These are phyloP conservation scores for Microcebus jonahi DNA, from an alignment of 2,113 vertebrate genomes.

Conservation along the genomic window DNA sequence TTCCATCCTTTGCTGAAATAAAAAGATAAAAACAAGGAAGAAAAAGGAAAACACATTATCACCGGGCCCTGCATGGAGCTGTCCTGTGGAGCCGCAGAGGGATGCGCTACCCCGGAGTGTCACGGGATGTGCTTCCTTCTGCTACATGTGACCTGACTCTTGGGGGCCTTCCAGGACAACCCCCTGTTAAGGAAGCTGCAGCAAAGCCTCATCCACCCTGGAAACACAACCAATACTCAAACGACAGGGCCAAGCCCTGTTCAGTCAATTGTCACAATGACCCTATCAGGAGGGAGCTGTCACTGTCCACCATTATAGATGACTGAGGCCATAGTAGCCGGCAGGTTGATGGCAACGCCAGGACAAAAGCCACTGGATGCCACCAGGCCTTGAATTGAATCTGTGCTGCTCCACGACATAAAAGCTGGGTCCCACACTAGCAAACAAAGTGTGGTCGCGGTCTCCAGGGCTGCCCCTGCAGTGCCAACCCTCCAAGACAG, in stretches of 20 bases:
- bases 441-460: background rate
- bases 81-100: background rate
- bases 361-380: background rate
- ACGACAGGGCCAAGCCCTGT: background rate
- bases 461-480: background rate
- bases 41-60: background rate
- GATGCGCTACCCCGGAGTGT: rapidly evolving
- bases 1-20: conserved; percentile 86
- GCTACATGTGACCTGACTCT: background rate
- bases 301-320: background rate
- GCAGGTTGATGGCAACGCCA: background rate
- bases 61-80: background rate
- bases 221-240: background rate
- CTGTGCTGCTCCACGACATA: background rate
- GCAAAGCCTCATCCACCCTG: background rate
- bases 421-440: background rate
- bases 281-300: background rate
- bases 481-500: rapidly evolving
- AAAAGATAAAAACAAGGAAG: background rate
- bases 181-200: background rate
- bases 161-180: background rate
- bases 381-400: background rate
- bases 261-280: background rate
- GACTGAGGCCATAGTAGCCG: background rate
- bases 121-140: background rate